These are phyloP conservation scores for Dynastes hyllus DNA, from an alignment of 2,888 invertebrate genomes.

Conservation along the genomic window DNA sequence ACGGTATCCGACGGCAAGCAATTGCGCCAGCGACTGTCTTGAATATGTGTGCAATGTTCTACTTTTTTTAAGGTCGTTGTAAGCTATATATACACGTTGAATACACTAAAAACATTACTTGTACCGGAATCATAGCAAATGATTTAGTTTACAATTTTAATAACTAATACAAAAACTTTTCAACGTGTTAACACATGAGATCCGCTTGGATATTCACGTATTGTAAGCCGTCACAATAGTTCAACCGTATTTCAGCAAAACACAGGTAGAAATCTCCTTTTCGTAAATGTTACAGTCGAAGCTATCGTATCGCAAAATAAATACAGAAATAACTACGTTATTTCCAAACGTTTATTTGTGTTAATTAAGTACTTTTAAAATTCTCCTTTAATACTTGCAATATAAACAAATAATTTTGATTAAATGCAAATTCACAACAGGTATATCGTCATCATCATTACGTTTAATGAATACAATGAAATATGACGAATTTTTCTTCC, in stretches of 20 bases:
- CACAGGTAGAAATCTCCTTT: slow-evolving; percentile 7
- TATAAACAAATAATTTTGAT: no score
- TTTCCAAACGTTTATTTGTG: no score
- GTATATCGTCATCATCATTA: no score
- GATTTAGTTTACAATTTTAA: not conserved
- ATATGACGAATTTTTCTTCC: no score
- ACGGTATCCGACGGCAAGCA: slow-evolving; percentile 31
- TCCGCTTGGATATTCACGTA: not conserved
- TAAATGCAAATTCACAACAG: no score
- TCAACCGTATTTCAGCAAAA: not conserved
- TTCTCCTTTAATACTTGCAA: no score
- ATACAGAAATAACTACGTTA: no score
- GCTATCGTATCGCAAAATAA: not conserved
- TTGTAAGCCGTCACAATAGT: slow-evolving; percentile 1
- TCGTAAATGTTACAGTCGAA: not conserved
- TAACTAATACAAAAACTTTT: not conserved
- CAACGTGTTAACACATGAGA: not conserved
- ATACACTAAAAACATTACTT: slow-evolving; percentile 30
- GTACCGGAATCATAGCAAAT: not conserved
- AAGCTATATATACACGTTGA: slow-evolving; percentile 41
- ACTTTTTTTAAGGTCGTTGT: slow-evolving; percentile 48
- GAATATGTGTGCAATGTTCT: slow-evolving; percentile 39
- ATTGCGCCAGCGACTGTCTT: slow-evolving; percentile 22
- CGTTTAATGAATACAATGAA: no score
- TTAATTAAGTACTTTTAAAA: no score